Conservation (phyloP, 2,113 vertebrate genomes). For the Dasyornis broadbenti region DNA sequence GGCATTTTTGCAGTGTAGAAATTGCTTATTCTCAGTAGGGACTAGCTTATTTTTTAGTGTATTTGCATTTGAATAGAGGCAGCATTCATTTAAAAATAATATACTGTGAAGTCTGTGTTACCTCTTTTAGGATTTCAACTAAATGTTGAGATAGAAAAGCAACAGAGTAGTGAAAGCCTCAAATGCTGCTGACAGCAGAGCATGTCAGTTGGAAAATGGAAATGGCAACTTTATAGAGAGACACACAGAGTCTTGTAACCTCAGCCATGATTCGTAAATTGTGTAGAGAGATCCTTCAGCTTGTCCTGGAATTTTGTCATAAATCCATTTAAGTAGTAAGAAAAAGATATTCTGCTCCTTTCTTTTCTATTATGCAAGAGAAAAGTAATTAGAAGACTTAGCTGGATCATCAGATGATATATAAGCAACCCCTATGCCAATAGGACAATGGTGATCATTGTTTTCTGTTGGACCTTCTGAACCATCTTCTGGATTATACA, state of each 20-base stretch:
- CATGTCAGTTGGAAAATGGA: neutral
- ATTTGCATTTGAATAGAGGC: neutral
- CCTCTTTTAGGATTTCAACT: neutral
- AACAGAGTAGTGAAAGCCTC: neutral
- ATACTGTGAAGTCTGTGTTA: neutral
- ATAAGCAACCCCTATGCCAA: rapidly evolving
- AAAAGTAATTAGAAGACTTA: neutral
- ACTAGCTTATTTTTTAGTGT: neutral
- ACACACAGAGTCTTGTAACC: neutral
- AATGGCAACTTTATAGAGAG: neutral
- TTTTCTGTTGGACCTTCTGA: neutral
- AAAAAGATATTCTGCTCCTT: neutral
- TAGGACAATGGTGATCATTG: neutral
- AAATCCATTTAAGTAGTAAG: neutral
- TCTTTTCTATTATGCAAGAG: neutral
- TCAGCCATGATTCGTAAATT: neutral
- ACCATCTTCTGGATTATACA: neutral
- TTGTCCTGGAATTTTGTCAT: neutral
- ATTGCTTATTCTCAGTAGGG: neutral
- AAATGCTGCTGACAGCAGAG: neutral
- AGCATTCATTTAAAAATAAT: neutral
- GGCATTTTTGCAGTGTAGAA: neutral
- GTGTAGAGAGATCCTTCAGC: neutral
- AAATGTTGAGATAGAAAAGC: neutral
- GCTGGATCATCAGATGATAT: neutral